phyloP scores from a whole-genome alignment of 1,140 invertebrate genomes.

The Sweltsa coloradensis region DNA sequence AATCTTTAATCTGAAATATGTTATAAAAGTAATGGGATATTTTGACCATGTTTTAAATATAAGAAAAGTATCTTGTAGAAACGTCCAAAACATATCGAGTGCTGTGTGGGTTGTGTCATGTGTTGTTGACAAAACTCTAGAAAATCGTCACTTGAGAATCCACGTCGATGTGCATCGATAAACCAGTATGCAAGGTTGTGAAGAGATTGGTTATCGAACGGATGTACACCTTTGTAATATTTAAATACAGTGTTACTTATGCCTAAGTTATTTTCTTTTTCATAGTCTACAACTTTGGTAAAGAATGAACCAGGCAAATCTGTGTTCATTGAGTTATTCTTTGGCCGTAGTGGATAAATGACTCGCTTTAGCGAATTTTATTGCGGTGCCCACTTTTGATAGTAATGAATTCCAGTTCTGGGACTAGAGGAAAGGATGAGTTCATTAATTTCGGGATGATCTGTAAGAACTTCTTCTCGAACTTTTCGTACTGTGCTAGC shows the following conservation, averaged over 20 bases:
- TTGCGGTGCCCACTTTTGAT: conserved; percentile 14
- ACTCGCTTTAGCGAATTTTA: conserved; percentile 18
- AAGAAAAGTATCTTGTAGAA: too few species aligned
- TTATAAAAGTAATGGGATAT: too few species aligned
- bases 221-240: conserved; percentile 8
- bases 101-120: too few species aligned
- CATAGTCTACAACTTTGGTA: conserved; percentile 11
- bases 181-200: conserved; percentile 19
- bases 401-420: conserved; percentile 23
- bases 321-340: conserved; percentile 5
- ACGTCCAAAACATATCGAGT: too few species aligned
- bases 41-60: too few species aligned
- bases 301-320: conserved; percentile 15
- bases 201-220: conserved; percentile 13
- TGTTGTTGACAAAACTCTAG: conserved; percentile 7
- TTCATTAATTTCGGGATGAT: too few species aligned
- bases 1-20: too few species aligned
- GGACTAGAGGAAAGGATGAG: too few species aligned
- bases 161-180: conserved; percentile 1
- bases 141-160: conserved; percentile 14
- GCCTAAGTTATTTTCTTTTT: conserved; percentile 9
- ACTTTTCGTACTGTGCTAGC: too few species aligned
- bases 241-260: conserved; percentile 13
- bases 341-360: too few species aligned
- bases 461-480: too few species aligned